Conservation (phyloP, 2,888 invertebrate genomes). For the Tineola bisselliella region DNA sequence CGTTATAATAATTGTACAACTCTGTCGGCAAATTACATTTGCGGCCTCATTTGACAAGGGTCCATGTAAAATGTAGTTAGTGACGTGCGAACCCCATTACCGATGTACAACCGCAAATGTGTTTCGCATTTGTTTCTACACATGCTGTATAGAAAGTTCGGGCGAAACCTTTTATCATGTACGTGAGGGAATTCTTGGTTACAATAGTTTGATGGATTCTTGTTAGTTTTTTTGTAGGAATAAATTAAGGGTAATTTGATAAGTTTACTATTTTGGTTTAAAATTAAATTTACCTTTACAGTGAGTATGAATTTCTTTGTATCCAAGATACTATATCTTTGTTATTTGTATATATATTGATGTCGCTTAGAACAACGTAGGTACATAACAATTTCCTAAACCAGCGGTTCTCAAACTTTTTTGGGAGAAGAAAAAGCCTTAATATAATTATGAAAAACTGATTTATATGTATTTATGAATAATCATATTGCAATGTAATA, state of each 20-base stretch:
- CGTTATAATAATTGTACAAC: not conserved
- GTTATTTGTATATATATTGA: too few relatives aligned
- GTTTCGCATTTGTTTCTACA: slow-evolving; percentile 4
- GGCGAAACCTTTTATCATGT: slow-evolving; percentile 6
- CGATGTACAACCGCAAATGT: slow-evolving; percentile 3
- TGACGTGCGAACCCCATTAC: slow-evolving; percentile 7
- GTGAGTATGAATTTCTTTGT: too few relatives aligned
- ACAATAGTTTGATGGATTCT: not conserved
- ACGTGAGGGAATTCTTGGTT: not conserved
- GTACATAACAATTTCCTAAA: too few relatives aligned
- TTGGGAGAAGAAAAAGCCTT: too few relatives aligned
- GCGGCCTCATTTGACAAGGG: slow-evolving; percentile 11
- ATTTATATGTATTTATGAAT: too few relatives aligned
- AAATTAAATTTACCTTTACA: too few relatives aligned
- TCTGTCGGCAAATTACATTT: slow-evolving; percentile 8
- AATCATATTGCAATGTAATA: too few relatives aligned
- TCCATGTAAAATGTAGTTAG: slow-evolving; percentile 11
- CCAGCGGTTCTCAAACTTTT: too few relatives aligned
- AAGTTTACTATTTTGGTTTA: too few relatives aligned
- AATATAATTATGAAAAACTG: too few relatives aligned
- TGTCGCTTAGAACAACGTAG: too few relatives aligned
- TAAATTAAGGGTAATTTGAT: not conserved
- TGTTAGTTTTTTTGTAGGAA: not conserved
- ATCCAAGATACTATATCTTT: too few relatives aligned
- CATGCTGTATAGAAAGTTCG: not conserved